These are phyloP conservation scores for Progne subis DNA, from an alignment of 2,113 vertebrate species.

Conservation along the genomic window DNA sequence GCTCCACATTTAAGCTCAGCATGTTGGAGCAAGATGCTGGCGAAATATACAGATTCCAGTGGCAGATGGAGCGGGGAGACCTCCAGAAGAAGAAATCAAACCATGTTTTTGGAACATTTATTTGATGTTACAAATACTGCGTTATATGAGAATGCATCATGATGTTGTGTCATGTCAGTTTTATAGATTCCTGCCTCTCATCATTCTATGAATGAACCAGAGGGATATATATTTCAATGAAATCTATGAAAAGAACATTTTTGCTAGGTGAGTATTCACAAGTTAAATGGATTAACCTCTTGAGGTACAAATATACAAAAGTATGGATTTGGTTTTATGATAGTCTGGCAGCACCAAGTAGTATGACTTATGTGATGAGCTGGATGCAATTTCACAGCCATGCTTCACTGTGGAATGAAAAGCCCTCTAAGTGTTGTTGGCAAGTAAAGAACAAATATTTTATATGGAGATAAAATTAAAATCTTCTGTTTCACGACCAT, in stretches of 20 bases:
- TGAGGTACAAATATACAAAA: background rate
- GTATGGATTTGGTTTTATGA: background rate
- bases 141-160: background rate
- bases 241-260: background rate
- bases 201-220: background rate
- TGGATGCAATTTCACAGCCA: background rate
- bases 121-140: background rate
- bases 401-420: background rate
- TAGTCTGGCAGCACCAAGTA: background rate
- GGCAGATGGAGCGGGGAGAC: background rate
- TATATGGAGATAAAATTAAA: background rate
- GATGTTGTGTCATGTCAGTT: background rate
- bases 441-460: background rate
- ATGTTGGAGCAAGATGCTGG: accelerated
- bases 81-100: background rate
- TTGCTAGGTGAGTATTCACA: background rate
- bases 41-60: background rate
- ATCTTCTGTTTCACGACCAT: background rate
- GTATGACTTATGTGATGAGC: background rate
- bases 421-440: background rate
- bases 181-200: background rate
- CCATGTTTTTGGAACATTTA: background rate
- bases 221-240: background rate
- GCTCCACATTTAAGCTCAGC: background rate
- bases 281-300: background rate